phyloP scores from a whole-genome alignment of 2,113 vertebrate species.

The Leptodactylus fuscus region DNA sequence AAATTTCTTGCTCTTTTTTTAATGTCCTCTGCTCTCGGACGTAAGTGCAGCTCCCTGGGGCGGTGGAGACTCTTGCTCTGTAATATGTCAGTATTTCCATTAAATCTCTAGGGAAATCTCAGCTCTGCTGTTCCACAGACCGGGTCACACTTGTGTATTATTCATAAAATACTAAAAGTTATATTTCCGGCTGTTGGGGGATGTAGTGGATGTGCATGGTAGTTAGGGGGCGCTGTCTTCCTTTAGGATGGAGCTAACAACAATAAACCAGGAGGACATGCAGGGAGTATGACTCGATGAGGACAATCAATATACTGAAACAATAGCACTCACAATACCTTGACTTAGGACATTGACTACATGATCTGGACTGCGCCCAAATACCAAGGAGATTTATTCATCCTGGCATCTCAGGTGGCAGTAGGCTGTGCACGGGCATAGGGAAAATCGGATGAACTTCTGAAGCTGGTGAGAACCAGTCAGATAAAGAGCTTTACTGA shows the following conservation, averaged over 20 bases:
- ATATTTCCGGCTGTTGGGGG: not conserved
- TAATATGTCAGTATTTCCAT: conserved; percentile 43
- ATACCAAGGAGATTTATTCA: conserved; percentile 4
- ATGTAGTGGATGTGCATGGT: not conserved
- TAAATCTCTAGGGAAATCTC: not conserved
- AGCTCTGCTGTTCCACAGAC: not conserved
- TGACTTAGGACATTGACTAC: not conserved
- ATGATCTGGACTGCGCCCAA: not conserved
- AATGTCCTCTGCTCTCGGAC: not conserved
- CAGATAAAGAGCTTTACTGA: not conserved
- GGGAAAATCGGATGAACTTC: not conserved
- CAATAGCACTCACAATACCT: not conserved
- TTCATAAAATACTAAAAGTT: conserved; percentile 49
- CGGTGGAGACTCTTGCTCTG: not conserved
- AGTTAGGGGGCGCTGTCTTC: not conserved
- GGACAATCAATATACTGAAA: not conserved
- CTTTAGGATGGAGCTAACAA: not conserved
- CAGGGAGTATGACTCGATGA: not conserved
- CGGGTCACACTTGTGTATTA: conserved; percentile 33
- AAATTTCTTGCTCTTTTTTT: not conserved
- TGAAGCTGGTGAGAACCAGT: not conserved
- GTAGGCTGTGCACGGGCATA: not conserved
- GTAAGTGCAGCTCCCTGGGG: conserved; percentile 23
- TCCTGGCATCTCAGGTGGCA: not conserved
- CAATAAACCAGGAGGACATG: not conserved